Conservation (phyloP, 2,113 vertebrate genomes). For the Mirza zaza region DNA sequence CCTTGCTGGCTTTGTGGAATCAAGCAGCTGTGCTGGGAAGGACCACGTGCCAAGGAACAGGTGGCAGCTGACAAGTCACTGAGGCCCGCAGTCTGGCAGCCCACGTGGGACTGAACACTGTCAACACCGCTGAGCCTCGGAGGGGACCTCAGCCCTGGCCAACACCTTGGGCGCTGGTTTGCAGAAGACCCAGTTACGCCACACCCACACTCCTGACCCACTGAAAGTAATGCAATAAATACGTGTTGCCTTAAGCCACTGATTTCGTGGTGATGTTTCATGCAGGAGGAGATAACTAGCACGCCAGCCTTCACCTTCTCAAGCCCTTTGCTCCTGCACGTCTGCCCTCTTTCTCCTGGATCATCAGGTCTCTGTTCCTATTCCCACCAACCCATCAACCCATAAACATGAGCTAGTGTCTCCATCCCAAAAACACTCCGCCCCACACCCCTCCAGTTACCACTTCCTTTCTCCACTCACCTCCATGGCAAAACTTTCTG, state of each 20-base stretch:
- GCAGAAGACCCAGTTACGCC: neutral
- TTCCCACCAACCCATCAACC: neutral
- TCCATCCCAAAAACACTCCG: neutral
- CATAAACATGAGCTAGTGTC: neutral
- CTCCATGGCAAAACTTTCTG: neutral
- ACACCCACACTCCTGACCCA: neutral
- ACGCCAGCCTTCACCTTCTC: neutral
- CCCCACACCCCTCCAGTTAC: neutral
- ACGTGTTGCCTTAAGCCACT: neutral
- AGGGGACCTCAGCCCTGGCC: neutral
- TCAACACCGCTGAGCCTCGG: neutral
- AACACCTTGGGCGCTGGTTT: neutral
- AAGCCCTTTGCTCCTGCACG: neutral
- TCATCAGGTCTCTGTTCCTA: neutral
- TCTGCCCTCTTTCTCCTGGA: neutral
- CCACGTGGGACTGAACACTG: neutral
- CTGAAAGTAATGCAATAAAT: neutral
- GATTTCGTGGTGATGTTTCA: neutral
- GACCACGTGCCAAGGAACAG: neutral
- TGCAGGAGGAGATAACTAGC: neutral
- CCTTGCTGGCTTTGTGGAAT: neutral
- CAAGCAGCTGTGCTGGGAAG: neutral
- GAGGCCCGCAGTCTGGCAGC: neutral
- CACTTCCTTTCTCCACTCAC: neutral
- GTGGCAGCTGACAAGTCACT: neutral